Conservation (phyloP, 2,113 vertebrate genomes). For the Pampusana beccarii region DNA sequence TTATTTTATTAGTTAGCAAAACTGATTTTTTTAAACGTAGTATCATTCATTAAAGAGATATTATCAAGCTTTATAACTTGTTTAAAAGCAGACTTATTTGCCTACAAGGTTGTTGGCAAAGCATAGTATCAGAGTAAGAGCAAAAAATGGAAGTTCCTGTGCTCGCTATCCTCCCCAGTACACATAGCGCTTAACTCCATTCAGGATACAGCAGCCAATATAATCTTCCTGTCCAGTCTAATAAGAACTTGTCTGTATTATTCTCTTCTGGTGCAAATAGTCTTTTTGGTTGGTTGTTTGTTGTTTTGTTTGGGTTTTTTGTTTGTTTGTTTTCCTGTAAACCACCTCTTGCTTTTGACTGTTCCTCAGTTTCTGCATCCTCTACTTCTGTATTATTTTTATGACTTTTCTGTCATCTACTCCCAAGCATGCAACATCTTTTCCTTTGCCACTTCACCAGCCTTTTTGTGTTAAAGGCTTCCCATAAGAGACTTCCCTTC, state of each 20-base stretch:
- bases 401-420: not conserved
- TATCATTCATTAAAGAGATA: not conserved
- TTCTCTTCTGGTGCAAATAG: not conserved
- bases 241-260: not conserved
- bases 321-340: not conserved
- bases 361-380: not conserved
- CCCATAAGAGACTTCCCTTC: not conserved
- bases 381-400: not conserved
- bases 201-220: not conserved
- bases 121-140: not conserved
- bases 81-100: not conserved
- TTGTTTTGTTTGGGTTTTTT: too few species aligned
- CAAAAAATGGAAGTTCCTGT: not conserved
- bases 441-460: not conserved
- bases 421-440: not conserved
- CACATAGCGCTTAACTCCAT: not conserved
- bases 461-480: not conserved
- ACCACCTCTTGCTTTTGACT: not conserved
- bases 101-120: not conserved
- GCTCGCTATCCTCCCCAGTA: not conserved
- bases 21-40: not conserved
- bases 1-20: not conserved
- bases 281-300: not conserved
- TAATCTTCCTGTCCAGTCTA: not conserved
- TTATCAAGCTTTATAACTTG: not conserved